Percentiles rank a stretch among this genome's conserved stretches.
Conservation (phyloP, 1,140 invertebrate species). For the Cherax destructor region DNA sequence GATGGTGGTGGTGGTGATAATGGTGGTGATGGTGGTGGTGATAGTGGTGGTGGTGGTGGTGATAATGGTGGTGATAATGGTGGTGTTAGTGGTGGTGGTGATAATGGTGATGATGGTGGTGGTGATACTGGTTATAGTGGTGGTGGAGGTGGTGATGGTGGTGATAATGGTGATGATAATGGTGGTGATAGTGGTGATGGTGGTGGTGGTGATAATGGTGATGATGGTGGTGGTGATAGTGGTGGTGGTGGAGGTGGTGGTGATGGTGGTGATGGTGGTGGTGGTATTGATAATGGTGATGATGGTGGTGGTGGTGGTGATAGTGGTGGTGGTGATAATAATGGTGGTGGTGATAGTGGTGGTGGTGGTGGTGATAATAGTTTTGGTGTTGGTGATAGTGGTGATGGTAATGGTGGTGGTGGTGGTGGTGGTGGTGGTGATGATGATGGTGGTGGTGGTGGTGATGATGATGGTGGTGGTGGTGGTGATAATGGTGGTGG, state of each 20-base stretch:
- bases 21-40: conserved; percentile 4
- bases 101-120: no score
- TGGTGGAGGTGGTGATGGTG: no score
- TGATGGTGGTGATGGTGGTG: no score
- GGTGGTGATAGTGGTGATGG: not conserved
- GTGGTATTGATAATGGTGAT: no score
- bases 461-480: not conserved
- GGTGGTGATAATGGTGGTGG: not conserved
- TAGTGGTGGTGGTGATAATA: not conserved
- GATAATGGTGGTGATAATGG: no score
- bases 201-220: not conserved
- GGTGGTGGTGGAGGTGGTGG: not conserved
- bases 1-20: no score
- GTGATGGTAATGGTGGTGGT: conserved; percentile 1
- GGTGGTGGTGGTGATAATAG: no score
- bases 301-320: not conserved
- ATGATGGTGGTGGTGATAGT: not conserved
- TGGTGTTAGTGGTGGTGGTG: no score
- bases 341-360: not conserved
- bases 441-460: conserved; percentile 1
- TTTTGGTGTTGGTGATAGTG: no score
- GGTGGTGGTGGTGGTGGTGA: conserved; percentile 4
- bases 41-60: not conserved
- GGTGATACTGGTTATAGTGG: no score
- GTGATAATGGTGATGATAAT: not conserved